Evolutionary conservation across 2,113 vertebrate genomes (phyloP).

Genomic region (Gambusia affinis): DNA sequence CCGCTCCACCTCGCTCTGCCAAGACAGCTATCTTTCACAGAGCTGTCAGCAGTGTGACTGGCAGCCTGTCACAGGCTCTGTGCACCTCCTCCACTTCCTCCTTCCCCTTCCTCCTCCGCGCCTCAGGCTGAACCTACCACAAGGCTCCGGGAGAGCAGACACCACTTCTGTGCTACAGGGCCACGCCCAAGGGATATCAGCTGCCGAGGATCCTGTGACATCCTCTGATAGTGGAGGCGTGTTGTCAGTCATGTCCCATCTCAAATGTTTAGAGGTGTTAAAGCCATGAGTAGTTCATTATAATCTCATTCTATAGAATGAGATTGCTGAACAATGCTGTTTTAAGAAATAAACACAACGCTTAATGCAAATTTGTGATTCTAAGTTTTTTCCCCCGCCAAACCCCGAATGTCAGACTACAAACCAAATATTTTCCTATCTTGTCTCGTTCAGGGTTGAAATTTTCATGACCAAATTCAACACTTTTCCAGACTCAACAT

Average conservation of each 20-base stretch:
- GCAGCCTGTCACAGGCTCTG: conserved; percentile 79
- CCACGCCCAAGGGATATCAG: conserved; percentile 76
- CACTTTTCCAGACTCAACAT: background rate
- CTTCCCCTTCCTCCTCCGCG: conserved; percentile 73
- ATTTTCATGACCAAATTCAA: background rate
- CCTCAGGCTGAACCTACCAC: conserved; percentile 77
- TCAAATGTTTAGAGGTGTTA: conserved; percentile 61
- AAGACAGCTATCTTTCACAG: conserved; percentile 85
- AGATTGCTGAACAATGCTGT: conserved; percentile 4
- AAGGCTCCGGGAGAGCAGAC: conserved; percentile 73
- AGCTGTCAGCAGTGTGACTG: conserved; percentile 84
- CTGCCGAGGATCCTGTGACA: conserved; percentile 78
- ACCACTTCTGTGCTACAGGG: conserved; percentile 76
- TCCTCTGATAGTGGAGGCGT: conserved; percentile 75
- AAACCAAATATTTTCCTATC: conserved; percentile 17
- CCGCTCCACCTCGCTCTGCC: conserved; percentile 73
- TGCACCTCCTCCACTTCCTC: conserved; percentile 81
- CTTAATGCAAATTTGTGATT: background rate
- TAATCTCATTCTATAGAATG: background rate
- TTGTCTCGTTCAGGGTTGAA: background rate
- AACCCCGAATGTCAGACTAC: background rate
- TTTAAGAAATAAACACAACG: background rate
- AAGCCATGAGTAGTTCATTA: conserved; percentile 45
- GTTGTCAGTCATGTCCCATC: conserved; percentile 76
- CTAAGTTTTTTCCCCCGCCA: too few species aligned